phyloP scores from a whole-genome alignment of 2,113 vertebrate species.

The Sylvilagus bachmani region DNA sequence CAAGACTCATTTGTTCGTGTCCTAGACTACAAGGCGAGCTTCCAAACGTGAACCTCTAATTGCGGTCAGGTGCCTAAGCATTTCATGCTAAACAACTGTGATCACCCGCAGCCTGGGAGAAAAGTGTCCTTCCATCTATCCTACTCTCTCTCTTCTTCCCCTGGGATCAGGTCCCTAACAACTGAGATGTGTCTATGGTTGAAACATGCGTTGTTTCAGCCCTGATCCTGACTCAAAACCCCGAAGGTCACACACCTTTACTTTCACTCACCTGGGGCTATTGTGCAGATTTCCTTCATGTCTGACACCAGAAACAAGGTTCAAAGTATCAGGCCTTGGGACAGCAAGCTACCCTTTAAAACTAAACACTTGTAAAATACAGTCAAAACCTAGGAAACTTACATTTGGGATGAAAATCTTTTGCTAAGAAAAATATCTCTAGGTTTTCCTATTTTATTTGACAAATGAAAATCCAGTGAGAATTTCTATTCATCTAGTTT shows the following conservation, averaged over 20 bases:
- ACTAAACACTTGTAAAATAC: not conserved
- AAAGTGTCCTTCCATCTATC: not conserved
- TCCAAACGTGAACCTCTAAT: not conserved
- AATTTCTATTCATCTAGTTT: constrained; percentile 38
- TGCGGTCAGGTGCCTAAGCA: not conserved
- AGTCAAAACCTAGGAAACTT: not conserved
- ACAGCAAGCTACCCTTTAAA: not conserved
- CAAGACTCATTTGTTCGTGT: constrained; percentile 1
- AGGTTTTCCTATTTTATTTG: constrained; percentile 23
- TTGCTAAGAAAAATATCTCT: not conserved
- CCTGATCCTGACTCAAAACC: constrained; percentile 58
- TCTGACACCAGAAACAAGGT: constrained; percentile 76
- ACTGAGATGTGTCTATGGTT: not conserved
- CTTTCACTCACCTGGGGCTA: constrained; percentile 75
- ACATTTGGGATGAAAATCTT: not conserved
- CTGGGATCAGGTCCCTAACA: not conserved
- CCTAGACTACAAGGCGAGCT: not conserved
- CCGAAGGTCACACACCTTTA: constrained; percentile 62
- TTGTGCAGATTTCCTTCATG: constrained; percentile 88
- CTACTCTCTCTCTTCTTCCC: not conserved
- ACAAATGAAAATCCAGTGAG: constrained; percentile 18
- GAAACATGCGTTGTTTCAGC: constrained; percentile 63
- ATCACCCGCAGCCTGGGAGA: not conserved
- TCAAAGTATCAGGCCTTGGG: constrained; percentile 75
- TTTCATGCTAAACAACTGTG: constrained; percentile 37